phyloP scores from a whole-genome alignment of 1,140 invertebrate species.

The Drosophila miranda region DNA sequence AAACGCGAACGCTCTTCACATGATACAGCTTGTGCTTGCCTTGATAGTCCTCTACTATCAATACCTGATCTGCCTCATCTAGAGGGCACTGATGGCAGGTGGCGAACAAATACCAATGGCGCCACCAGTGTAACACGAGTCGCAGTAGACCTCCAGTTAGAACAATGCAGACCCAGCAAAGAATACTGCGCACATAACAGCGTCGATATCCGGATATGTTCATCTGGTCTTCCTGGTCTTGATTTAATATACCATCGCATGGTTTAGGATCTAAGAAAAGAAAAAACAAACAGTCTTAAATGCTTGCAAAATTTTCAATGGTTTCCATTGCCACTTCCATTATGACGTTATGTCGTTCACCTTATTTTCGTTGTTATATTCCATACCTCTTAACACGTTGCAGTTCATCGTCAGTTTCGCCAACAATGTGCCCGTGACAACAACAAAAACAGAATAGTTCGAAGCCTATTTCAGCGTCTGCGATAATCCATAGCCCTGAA shows the following conservation, averaged over 20 bases:
- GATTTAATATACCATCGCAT: slow-evolving; percentile 83
- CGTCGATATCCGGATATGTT: slow-evolving; percentile 86
- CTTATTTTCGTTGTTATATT: neutral
- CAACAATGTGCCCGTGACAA: slow-evolving; percentile 6
- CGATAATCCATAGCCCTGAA: slow-evolving; percentile 26
- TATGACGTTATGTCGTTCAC: neutral
- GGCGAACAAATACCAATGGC: slow-evolving; percentile 89
- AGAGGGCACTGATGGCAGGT: slow-evolving; percentile 89
- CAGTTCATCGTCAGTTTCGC: slow-evolving; percentile 42
- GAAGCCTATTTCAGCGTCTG: slow-evolving; percentile 11
- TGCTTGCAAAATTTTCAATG: neutral
- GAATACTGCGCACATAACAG: slow-evolving; percentile 82
- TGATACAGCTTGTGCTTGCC: slow-evolving; percentile 87
- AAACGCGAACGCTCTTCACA: slow-evolving; percentile 84
- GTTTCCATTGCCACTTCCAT: neutral
- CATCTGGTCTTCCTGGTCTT: slow-evolving; percentile 88
- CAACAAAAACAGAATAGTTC: neutral
- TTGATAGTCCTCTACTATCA: slow-evolving; percentile 90
- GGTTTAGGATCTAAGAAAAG: slow-evolving; percentile 52
- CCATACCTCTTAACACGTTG: slow-evolving; percentile 52
- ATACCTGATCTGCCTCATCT: slow-evolving; percentile 88
- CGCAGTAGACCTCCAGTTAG: slow-evolving; percentile 89
- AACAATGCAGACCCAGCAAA: slow-evolving; percentile 86
- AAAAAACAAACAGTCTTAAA: slow-evolving; percentile 6
- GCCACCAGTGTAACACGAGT: slow-evolving; percentile 94